phyloP scores from a whole-genome alignment of 1,140 invertebrate genomes.

The Laupala kohalensis region DNA sequence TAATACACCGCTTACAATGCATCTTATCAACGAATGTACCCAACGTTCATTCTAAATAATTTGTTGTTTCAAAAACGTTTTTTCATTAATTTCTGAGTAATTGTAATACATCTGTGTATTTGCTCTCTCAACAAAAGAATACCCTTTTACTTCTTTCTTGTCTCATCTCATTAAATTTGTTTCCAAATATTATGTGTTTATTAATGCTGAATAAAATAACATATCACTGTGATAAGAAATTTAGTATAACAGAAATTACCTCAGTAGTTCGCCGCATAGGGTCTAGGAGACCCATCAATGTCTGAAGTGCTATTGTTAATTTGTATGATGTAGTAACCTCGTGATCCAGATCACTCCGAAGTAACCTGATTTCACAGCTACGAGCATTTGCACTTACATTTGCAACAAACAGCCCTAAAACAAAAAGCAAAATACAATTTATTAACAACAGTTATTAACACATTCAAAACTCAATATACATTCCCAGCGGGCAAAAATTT shows the following conservation, averaged over 20 bases:
- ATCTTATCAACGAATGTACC: too few relatives aligned
- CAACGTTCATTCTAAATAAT: too few relatives aligned
- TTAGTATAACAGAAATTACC: conserved; percentile 22
- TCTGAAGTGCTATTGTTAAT: conserved; percentile 60
- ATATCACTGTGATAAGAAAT: not conserved
- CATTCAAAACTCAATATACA: not conserved
- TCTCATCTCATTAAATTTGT: too few relatives aligned
- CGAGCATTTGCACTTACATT: conserved; percentile 53
- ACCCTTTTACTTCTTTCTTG: too few relatives aligned
- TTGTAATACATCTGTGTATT: too few relatives aligned
- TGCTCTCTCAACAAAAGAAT: too few relatives aligned
- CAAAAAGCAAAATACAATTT: conserved; percentile 9
- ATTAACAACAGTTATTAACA: not conserved
- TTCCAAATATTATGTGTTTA: not conserved
- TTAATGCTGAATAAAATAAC: not conserved
- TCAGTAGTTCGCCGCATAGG: conserved; percentile 52
- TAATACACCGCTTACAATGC: too few relatives aligned
- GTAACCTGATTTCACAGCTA: conserved; percentile 62
- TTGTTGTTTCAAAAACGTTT: too few relatives aligned
- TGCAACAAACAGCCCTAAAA: conserved; percentile 53
- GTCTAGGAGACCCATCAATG: conserved; percentile 61
- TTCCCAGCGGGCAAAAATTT: too few relatives aligned
- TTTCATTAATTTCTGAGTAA: too few relatives aligned
- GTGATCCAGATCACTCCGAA: conserved; percentile 53
- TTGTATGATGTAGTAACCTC: conserved; percentile 57